Conservation (phyloP, 2,113 vertebrate genomes). For the Lota lota region DNA sequence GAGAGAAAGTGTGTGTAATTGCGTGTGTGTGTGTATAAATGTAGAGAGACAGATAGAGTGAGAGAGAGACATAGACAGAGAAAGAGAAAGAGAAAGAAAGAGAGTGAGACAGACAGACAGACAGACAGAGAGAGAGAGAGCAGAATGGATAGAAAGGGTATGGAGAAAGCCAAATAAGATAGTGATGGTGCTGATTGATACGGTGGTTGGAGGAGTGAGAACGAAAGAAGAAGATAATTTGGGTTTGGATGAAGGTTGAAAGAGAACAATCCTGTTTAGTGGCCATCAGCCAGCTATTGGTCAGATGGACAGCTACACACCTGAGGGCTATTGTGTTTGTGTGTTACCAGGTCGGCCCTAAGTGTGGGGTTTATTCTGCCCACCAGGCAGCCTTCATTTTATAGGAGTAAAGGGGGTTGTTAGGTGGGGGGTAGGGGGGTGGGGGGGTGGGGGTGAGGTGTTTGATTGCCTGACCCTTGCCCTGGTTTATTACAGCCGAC, state of each 20-base stretch:
- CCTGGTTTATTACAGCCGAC: slow-evolving; percentile 37
- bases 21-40: not conserved
- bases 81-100: not conserved
- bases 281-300: too few species aligned
- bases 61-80: slow-evolving; percentile 35
- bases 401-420: slow-evolving; percentile 44
- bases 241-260: not conserved
- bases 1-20: not conserved
- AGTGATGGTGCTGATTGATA: too few species aligned
- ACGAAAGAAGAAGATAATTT: not conserved
- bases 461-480: slow-evolving; percentile 40
- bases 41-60: slow-evolving; percentile 45
- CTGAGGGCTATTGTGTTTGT: too few species aligned
- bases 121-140: not conserved
- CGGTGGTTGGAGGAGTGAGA: not conserved
- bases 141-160: too few species aligned
- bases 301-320: too few species aligned
- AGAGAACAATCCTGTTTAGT: too few species aligned
- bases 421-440: too few species aligned
- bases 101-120: slow-evolving; percentile 35
- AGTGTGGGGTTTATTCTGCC: too few species aligned
- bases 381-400: slow-evolving; percentile 28
- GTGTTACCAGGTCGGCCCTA: too few species aligned
- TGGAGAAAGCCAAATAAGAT: too few species aligned
- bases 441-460: too few species aligned